Conservation (phyloP, 2,888 invertebrate genomes). For the Meloe dianella region DNA sequence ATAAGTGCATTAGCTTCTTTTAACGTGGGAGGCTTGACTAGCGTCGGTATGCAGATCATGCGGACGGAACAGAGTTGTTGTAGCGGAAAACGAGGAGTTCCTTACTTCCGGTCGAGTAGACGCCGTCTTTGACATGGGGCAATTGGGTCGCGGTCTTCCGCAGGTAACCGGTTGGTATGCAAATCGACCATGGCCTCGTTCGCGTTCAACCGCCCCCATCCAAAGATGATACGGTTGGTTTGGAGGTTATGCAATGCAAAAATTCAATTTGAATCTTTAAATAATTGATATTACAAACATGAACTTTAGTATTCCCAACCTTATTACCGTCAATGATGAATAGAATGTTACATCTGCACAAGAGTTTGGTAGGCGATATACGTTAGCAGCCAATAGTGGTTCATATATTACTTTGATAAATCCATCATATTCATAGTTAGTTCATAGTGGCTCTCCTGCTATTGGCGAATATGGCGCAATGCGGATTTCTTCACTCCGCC, state of each 20-base stretch:
- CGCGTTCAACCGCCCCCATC: slow-evolving; percentile 9
- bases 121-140: slow-evolving; percentile 44
- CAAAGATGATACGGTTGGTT: slow-evolving; percentile 6
- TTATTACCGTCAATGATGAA: not conserved
- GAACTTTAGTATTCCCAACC: not conserved
- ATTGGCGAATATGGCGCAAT: slow-evolving; percentile 55
- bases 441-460: slow-evolving; percentile 48
- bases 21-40: slow-evolving; percentile 17
- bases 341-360: too few relatives aligned
- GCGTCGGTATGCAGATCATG: slow-evolving; percentile 48
- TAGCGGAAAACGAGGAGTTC: slow-evolving; percentile 47
- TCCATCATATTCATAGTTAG: slow-evolving; percentile 62
- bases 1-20: slow-evolving; percentile 21
- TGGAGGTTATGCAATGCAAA: slow-evolving; percentile 14
- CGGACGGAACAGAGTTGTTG: slow-evolving; percentile 43
- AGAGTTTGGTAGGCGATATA: not conserved
- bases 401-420: slow-evolving; percentile 86
- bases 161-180: slow-evolving; percentile 43
- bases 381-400: slow-evolving; percentile 68
- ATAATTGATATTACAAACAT: not conserved
- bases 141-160: slow-evolving; percentile 44
- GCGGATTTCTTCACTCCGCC: slow-evolving; percentile 53
- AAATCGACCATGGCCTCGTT: slow-evolving; percentile 32
- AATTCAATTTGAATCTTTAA: slow-evolving; percentile 10
- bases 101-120: slow-evolving; percentile 47